Percentiles rank a stretch among this genome's conserved stretches.
These are phyloP conservation scores for Papilio xuthus DNA, from an alignment of 1,140 invertebrate genomes.

Conservation along the genomic window DNA sequence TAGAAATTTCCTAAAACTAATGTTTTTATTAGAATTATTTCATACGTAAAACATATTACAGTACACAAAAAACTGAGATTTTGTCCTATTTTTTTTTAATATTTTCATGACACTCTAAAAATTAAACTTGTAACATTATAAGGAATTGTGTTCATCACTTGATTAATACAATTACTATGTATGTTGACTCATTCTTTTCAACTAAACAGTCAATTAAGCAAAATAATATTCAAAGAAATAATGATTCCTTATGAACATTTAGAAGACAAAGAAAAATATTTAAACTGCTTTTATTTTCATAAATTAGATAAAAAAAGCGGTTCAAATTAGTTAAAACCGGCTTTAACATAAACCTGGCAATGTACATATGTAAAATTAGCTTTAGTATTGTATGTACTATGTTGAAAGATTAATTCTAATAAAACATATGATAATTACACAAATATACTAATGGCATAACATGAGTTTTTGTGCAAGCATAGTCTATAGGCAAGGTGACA, in stretches of 20 bases:
- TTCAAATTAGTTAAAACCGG: background rate
- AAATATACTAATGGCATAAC: background rate
- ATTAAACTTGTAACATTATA: background rate
- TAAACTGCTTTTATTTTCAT: background rate
- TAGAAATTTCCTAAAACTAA: slow-evolving; percentile 6
- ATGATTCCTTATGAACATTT: background rate
- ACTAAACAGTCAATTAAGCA: background rate
- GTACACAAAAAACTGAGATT: background rate
- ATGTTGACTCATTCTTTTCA: background rate
- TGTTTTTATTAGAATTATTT: slow-evolving; percentile 9
- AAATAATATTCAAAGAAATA: background rate
- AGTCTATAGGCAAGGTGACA: slow-evolving; percentile 17
- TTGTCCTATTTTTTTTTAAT: no score
- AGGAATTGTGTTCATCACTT: background rate
- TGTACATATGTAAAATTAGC: no score
- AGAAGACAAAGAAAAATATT: background rate
- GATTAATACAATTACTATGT: background rate
- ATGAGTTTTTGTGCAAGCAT: slow-evolving; percentile 15
- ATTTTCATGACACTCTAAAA: background rate
- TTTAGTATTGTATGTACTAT: no score
- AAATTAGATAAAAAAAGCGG: background rate
- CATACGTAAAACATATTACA: background rate
- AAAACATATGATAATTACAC: background rate
- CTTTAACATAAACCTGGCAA: no score
- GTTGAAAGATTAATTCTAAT: slow-evolving; percentile 1